Evolutionary conservation across 2,888 invertebrate genomes (phyloP), one percentile per base, ranked within the genome.

Genomic region (Arctia plantaginis): DNA sequence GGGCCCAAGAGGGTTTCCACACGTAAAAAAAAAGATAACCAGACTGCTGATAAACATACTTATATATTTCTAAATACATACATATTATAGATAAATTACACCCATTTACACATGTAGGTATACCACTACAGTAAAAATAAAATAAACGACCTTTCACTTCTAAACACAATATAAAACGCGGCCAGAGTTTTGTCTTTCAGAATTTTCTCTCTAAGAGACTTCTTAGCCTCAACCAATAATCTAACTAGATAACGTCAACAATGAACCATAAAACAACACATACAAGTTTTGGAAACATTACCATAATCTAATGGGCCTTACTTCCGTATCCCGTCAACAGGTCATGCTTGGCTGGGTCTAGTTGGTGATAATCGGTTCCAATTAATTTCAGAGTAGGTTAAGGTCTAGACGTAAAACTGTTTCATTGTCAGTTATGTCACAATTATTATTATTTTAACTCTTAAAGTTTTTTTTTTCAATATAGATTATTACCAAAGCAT

Each of bases 281-380:
- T 77, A 75, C 75, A 72, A 77, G 73, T 78, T 83, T 77, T 73
- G 77, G 73, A 75, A 44, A 76, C 75, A 80, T 80, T 83, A 82
- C 80, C 79, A 71, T 66, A 55, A 80, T 77, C 80, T 79, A 86
- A 86, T 86, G 86, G 79, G 73, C 85, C 86, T 78, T 81, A 75
- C 70, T 83, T 86, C 86, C 86, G 81, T 70, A 41, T 72, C 73
- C 71, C 73, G 64, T 72, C 72, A 64, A 75, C 66, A 73, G 74
- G 72, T 68, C 64, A 69, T 76, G 82, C 76, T 75, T 73, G 64
- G 65, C 6, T 59, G 77, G 66, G 62, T 55, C 71, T 71, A 75
- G 77, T 83, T 80, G 76, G 78, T 74, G 78, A 80, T 85, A 84
- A 83, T 78, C 69, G 80, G 73, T 73, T 72, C 69, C 66, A 76